These are phyloP conservation scores for Peromyscus eremicus DNA, from an alignment of 2,797 vertebrate species.

Conservation along the genomic window DNA sequence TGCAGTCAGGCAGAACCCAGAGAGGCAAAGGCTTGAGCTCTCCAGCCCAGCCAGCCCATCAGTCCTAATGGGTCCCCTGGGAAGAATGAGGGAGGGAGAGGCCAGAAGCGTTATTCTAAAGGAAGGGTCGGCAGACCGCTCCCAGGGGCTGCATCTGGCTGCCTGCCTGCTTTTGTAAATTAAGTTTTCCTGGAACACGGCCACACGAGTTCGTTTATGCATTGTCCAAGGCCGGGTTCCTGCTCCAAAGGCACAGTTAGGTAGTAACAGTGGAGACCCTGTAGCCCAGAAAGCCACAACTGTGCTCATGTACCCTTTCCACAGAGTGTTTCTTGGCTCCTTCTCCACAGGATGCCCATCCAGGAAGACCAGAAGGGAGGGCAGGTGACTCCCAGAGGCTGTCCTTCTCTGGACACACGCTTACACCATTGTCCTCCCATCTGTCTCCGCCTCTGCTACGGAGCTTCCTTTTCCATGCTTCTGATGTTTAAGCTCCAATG, in stretches of 20 bases:
- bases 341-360: background rate
- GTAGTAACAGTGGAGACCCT: background rate
- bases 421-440: background rate
- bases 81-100: background rate
- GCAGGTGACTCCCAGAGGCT: background rate
- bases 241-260: background rate
- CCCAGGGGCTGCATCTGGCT: background rate
- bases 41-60: background rate
- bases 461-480: background rate
- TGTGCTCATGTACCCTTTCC: background rate
- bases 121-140: background rate
- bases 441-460: rapidly evolving
- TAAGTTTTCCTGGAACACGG: background rate
- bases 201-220: background rate
- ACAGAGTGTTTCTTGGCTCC: background rate
- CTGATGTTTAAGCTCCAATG: background rate
- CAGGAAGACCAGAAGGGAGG: background rate
- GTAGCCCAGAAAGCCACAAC: background rate
- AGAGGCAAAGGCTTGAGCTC: background rate
- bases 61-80: background rate
- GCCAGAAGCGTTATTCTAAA: background rate
- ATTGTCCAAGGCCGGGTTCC: background rate
- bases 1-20: background rate
- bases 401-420: background rate
- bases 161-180: background rate